Percentiles rank a stretch among this genome's conserved stretches.
phyloP scores from a whole-genome alignment of 2,113 vertebrate genomes.

The Nesoenas mayeri region DNA sequence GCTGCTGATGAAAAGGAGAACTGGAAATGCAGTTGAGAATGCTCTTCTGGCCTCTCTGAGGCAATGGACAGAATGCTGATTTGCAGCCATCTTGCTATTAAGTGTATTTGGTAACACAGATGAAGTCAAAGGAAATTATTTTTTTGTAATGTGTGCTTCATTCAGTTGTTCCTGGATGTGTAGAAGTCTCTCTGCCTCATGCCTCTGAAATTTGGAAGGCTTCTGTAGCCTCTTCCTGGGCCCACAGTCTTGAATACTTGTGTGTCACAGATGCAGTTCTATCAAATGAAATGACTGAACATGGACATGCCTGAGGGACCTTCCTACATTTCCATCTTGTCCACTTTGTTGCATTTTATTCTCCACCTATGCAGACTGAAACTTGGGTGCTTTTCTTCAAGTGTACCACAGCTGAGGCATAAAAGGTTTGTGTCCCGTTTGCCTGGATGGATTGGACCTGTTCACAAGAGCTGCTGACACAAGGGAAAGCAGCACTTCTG shows the following conservation, averaged over 20 bases:
- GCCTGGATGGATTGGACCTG: not conserved
- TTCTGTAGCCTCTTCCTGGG: not conserved
- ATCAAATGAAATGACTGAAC: not conserved
- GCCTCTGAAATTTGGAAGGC: not conserved
- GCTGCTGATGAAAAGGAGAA: conserved; percentile 51
- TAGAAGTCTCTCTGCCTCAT: not conserved
- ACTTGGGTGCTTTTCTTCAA: not conserved
- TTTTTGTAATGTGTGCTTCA: not conserved
- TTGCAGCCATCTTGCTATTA: not conserved
- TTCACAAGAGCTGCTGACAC: not conserved
- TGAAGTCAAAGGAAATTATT: not conserved
- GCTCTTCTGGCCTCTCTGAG: not conserved
- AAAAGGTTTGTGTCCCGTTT: not conserved
- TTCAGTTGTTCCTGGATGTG: not conserved
- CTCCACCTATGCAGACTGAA: not conserved
- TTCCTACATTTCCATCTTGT: not conserved
- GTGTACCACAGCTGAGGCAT: not conserved
- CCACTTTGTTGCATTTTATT: not conserved
- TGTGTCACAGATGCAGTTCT: not conserved
- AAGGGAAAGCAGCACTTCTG: not conserved
- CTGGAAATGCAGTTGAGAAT: conserved; percentile 12
- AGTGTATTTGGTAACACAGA: not conserved
- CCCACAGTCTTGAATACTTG: not conserved
- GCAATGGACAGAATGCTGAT: not conserved
- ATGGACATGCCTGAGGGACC: not conserved